A percentile compares a stretch with the other conserved stretches of the same genome.
These are phyloP conservation scores for Caenorhabditis briggsae DNA, from an alignment of 1,140 invertebrate species.

Conservation along the genomic window DNA sequence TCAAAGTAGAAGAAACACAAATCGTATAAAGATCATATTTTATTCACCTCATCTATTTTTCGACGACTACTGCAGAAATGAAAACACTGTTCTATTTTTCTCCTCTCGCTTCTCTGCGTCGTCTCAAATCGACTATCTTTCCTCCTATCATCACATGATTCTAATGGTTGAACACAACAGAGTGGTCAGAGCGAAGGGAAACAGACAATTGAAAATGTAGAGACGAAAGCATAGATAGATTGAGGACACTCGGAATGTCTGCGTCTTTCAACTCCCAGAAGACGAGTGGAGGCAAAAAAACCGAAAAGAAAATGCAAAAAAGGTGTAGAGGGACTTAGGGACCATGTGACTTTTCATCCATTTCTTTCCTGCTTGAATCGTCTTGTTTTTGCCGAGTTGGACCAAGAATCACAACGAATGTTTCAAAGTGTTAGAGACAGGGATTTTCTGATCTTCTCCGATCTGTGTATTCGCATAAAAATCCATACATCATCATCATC, in stretches of 20 bases:
- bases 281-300: not conserved
- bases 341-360: not conserved
- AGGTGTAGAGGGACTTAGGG: slow-evolving; percentile 12
- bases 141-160: slow-evolving; percentile 18
- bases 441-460: not conserved
- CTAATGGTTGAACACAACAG: slow-evolving; percentile 1
- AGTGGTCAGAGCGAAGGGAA: slow-evolving; percentile 5
- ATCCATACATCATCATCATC: slow-evolving; percentile 21
- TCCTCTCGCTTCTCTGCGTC: not conserved
- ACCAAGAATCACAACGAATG: not conserved
- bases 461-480: slow-evolving; percentile 1
- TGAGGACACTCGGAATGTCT: slow-evolving; percentile 1
- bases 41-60: slow-evolving; percentile 18
- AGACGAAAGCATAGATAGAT: not conserved
- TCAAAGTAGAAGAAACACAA: slow-evolving; percentile 22
- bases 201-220: not conserved
- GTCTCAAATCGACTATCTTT: not conserved
- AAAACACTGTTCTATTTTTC: slow-evolving; percentile 11
- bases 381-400: not conserved
- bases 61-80: slow-evolving; percentile 10
- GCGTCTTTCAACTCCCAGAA: not conserved
- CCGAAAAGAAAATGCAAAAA: slow-evolving; percentile 19
- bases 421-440: too few species aligned
- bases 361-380: not conserved
- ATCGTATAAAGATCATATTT: slow-evolving; percentile 39